A percentile compares a stretch with the other conserved stretches of the same genome.
phyloP scores from a whole-genome alignment of 2,797 vertebrate genomes.

The Sebastes taczanowskii region DNA sequence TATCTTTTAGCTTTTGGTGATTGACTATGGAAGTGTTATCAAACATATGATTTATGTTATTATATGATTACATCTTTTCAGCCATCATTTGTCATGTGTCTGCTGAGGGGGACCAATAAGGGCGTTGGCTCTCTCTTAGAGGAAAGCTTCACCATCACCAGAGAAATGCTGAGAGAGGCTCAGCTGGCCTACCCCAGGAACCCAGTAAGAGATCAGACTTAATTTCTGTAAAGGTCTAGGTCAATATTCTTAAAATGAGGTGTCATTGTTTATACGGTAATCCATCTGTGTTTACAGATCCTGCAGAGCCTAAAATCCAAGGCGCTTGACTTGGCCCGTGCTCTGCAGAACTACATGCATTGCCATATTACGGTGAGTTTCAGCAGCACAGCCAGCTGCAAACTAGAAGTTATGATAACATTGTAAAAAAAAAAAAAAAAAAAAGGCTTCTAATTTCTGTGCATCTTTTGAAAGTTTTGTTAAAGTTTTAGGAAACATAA shows the following conservation, averaged over 20 bases:
- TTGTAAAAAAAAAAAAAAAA: background rate
- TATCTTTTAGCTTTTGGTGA: background rate
- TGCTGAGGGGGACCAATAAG: conserved; percentile 81
- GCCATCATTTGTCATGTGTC: conserved; percentile 50
- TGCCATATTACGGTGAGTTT: conserved; percentile 84
- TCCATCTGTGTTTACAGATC: conserved; percentile 60
- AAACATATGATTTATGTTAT: background rate
- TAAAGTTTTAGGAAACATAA: background rate
- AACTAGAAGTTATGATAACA: background rate
- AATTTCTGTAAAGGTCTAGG: background rate
- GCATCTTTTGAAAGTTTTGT: background rate
- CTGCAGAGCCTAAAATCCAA: conserved; percentile 79
- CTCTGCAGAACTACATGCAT: conserved; percentile 82
- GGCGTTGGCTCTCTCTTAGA: conserved; percentile 84
- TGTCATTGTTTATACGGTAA: background rate
- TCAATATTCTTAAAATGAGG: background rate
- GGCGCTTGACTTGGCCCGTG: conserved; percentile 71
- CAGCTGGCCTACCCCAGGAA: conserved; percentile 73
- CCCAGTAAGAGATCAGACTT: conserved; percentile 63
- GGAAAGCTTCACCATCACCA: conserved; percentile 75
- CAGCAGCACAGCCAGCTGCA: background rate
- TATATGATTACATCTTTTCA: conserved; percentile 14
- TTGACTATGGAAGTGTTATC: background rate
- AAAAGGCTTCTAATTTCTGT: background rate
- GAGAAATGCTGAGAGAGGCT: conserved; percentile 81